Evolutionary conservation across 1,140 invertebrate genomes (phyloP).

Genomic region (Drosophila murphyi): DNA sequence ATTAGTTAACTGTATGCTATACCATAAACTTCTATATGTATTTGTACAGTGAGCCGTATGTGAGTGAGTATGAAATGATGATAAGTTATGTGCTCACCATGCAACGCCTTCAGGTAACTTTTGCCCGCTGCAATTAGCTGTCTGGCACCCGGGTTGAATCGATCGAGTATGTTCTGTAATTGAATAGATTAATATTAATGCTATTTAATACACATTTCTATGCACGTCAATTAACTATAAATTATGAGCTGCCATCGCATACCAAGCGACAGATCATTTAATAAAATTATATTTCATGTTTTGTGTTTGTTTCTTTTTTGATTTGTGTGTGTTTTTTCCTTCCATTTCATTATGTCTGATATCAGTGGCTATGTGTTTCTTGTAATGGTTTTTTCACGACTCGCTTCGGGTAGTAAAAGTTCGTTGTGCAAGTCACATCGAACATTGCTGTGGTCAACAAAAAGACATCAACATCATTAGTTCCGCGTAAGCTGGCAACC

Average conservation of each 20-base stretch:
- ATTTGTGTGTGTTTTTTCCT: not conserved
- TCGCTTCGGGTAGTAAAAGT: constrained; percentile 69
- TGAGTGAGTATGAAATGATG: not conserved
- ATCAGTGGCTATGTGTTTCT: constrained; percentile 9
- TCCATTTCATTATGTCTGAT: constrained; percentile 57
- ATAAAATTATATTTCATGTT: constrained; percentile 1
- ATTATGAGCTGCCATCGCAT: constrained; percentile 51
- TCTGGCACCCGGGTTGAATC: constrained; percentile 96
- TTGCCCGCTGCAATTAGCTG: constrained; percentile 97
- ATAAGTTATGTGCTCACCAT: constrained; percentile 89
- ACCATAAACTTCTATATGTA: constrained; percentile 5
- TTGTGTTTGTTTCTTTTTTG: not conserved
- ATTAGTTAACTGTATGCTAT: constrained; percentile 71
- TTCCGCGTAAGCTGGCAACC: constrained; percentile 58
- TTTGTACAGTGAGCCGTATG: no score
- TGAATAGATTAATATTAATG: constrained; percentile 14
- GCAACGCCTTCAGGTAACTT: constrained; percentile 95
- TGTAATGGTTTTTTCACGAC: constrained; percentile 54
- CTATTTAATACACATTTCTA: constrained; percentile 18
- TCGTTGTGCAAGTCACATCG: constrained; percentile 53
- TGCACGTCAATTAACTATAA: constrained; percentile 60
- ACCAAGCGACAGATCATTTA: constrained; percentile 39
- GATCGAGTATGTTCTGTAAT: constrained; percentile 96
- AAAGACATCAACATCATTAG: constrained; percentile 61
- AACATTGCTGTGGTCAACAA: constrained; percentile 38